A percentile compares a stretch with the other conserved stretches of the same genome.
Evolutionary conservation across 2,113 vertebrate genomes (phyloP).

Genomic region (Leuciscus idus): DNA sequence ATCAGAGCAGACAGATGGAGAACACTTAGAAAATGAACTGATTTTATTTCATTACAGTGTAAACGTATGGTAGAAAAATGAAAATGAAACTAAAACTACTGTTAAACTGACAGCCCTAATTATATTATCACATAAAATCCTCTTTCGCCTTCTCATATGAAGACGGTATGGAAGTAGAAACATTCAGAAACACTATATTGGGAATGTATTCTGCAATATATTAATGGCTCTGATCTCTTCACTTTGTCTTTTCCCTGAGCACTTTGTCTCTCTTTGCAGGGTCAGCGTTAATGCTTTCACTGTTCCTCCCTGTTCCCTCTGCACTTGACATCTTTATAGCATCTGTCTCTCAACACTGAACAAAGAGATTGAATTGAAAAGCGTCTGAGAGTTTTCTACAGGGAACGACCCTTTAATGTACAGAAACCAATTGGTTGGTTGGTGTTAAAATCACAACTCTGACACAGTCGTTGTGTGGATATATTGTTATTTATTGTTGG

Average conservation of each 20-base stretch:
- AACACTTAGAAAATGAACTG: not conserved
- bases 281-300: constrained; percentile 35
- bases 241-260: constrained; percentile 11
- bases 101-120: not conserved
- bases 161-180: not conserved
- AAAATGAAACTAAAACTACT: not conserved
- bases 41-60: not conserved
- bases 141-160: not conserved
- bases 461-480: not conserved
- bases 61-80: not conserved
- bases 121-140: not conserved
- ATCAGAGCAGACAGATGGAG: constrained; percentile 22
- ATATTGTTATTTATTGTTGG: not conserved
- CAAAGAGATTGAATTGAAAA: constrained; percentile 32
- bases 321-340: constrained; percentile 36
- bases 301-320: constrained; percentile 1
- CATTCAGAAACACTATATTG: not conserved
- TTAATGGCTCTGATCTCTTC: constrained; percentile 36
- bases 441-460: not conserved
- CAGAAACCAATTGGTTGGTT: not conserved
- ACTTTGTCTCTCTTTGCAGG: constrained; percentile 8
- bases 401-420: constrained; percentile 7
- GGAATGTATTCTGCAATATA: constrained; percentile 2
- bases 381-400: not conserved
- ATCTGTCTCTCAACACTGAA: constrained; percentile 17